A percentile compares a stretch with the other conserved stretches of the same genome.
Conservation (phyloP, 2,113 vertebrate genomes). For the Phasianus colchicus region DNA sequence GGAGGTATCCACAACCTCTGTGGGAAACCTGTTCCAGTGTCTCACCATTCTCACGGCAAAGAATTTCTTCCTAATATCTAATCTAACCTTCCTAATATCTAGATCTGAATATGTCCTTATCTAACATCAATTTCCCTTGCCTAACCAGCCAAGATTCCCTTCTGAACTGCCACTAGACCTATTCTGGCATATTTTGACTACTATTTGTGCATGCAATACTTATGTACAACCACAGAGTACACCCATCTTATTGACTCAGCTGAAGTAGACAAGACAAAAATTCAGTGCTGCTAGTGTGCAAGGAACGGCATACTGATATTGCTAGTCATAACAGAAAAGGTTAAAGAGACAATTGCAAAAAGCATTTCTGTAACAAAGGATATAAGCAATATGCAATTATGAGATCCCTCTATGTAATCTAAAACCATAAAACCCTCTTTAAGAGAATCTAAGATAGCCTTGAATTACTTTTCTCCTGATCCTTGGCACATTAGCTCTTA, state of each 20-base stretch:
- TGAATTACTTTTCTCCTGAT: background rate
- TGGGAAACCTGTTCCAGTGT: too few species aligned
- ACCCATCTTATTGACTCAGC: background rate
- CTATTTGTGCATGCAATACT: background rate
- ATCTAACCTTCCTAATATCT: too few species aligned
- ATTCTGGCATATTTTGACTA: background rate
- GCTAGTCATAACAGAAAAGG: background rate
- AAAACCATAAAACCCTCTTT: background rate
- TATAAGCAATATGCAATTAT: background rate
- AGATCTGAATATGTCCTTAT: background rate
- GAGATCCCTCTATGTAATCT: background rate
- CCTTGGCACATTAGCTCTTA: background rate
- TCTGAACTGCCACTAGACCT: background rate
- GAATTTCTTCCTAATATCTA: too few species aligned
- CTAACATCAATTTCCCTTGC: background rate
- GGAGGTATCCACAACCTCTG: too few species aligned
- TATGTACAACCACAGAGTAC: accelerated
- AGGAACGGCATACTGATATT: background rate
- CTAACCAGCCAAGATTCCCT: background rate
- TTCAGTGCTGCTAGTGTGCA: background rate
- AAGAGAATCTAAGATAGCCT: background rate
- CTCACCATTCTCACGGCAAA: too few species aligned
- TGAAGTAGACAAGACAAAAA: background rate
- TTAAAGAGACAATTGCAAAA: background rate
- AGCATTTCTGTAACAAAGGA: background rate